A percentile compares a stretch with the other conserved stretches of the same genome.
phyloP scores from a whole-genome alignment of 1,140 invertebrate genomes.

The Acromyrmex heyeri region DNA sequence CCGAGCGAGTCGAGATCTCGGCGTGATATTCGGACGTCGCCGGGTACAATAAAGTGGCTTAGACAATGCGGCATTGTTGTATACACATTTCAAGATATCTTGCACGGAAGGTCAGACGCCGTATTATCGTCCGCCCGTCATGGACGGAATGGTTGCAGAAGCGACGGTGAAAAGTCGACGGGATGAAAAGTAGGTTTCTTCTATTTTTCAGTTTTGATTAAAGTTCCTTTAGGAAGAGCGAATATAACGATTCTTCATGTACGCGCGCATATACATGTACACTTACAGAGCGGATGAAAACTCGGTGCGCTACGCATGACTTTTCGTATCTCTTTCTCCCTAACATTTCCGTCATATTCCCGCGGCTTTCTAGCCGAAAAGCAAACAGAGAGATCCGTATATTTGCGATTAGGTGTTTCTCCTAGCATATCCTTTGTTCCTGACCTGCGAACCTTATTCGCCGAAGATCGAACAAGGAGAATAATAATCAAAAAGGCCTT shows the following conservation, averaged over 20 bases:
- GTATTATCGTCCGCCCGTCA: constrained; percentile 49
- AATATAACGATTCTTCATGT: constrained; percentile 43
- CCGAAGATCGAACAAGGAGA: constrained; percentile 57
- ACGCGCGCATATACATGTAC: constrained; percentile 10
- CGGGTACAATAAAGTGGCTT: constrained; percentile 72
- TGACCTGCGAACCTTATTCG: constrained; percentile 17
- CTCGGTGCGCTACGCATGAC: constrained; percentile 36
- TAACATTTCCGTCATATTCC: constrained; percentile 25
- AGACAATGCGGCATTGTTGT: constrained; percentile 73
- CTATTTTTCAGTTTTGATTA: constrained; percentile 78
- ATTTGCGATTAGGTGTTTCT: constrained; percentile 65
- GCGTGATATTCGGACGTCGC: constrained; percentile 49
- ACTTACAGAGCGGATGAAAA: constrained; percentile 13
- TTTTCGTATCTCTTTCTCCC: constrained; percentile 44
- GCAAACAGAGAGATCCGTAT: constrained; percentile 8
- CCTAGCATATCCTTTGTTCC: constrained; percentile 61
- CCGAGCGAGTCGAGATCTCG: constrained; percentile 23
- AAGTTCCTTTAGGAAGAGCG: constrained; percentile 73
- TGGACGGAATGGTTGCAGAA: neutral
- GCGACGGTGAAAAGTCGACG: neutral
- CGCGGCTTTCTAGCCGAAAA: constrained; percentile 6
- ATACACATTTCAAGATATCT: constrained; percentile 37
- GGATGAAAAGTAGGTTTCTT: constrained; percentile 76
- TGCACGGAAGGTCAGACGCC: constrained; percentile 49
- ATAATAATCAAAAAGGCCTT: constrained; percentile 57